These are phyloP conservation scores for Parazoanthus atlanticus DNA, from an alignment of 92 coral and sea anemone genomes.

Conservation along the genomic window DNA sequence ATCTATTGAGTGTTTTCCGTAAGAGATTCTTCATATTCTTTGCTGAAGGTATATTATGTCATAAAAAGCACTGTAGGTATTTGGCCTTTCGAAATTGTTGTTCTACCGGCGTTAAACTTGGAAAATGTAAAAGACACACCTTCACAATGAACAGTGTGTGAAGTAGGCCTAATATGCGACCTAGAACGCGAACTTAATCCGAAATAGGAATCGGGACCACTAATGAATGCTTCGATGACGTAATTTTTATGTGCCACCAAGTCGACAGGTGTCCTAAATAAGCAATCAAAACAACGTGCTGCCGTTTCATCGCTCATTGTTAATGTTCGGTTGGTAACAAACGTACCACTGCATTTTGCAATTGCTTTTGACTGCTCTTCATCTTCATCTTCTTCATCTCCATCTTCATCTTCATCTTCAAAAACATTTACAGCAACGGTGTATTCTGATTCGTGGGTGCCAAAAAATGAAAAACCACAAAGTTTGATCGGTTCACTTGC, in stretches of 20 bases:
- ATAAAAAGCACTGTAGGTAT: too few species aligned
- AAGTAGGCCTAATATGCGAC: too few species aligned
- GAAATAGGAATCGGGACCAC: neutral
- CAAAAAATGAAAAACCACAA: neutral
- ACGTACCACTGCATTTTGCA: neutral
- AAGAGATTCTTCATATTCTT: too few species aligned
- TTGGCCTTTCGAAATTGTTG: too few species aligned
- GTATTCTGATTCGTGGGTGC: neutral
- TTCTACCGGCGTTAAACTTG: too few species aligned
- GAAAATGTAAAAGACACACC: too few species aligned
- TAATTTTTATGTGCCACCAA: neutral
- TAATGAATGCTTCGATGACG: neutral
- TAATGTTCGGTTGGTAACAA: neutral
- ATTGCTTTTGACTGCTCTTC: neutral
- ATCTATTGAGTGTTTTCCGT: too few species aligned
- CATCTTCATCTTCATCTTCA: neutral
- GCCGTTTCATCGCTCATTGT: neutral
- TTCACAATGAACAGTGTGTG: too few species aligned
- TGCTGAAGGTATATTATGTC: too few species aligned
- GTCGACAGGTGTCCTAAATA: neutral
- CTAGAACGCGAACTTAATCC: too few species aligned
- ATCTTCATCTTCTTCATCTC: too few species aligned
- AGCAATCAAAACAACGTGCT: neutral
- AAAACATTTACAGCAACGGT: neutral
- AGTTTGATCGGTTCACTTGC: neutral